These are phyloP conservation scores for Spisula solida DNA, from an alignment of 2,888 invertebrate genomes.

Conservation along the genomic window DNA sequence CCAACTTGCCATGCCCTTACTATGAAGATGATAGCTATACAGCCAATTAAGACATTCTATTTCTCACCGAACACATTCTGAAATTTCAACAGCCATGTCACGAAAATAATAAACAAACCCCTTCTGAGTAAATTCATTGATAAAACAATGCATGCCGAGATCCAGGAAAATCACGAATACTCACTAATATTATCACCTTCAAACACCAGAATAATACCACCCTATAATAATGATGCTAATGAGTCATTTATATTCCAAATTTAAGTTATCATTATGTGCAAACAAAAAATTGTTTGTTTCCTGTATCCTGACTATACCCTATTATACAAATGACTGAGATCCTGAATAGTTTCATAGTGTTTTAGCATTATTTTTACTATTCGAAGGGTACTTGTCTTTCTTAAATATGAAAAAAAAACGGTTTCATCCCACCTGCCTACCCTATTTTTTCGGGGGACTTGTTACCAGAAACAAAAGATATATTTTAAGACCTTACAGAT, in stretches of 20 bases:
- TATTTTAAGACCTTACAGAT: no score
- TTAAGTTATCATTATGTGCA: background rate
- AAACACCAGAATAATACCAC: background rate
- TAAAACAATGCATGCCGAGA: background rate
- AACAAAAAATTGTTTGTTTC: no score
- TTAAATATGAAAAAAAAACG: no score
- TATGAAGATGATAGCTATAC: background rate
- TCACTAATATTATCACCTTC: background rate
- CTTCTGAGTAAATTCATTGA: background rate
- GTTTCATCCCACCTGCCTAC: no score
- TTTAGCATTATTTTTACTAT: no score
- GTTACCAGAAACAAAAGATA: no score
- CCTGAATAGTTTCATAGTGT: no score
- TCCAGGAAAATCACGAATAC: background rate
- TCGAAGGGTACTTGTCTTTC: no score
- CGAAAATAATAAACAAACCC: background rate
- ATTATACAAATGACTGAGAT: no score
- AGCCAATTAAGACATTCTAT: background rate
- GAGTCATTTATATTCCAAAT: background rate
- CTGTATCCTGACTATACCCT: no score
- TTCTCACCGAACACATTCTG: background rate
- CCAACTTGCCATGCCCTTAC: background rate
- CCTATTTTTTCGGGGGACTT: no score
- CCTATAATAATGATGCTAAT: background rate
- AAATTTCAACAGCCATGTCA: background rate